Conservation (phyloP, 2,113 vertebrate genomes). For the Ranitomeya variabilis region DNA sequence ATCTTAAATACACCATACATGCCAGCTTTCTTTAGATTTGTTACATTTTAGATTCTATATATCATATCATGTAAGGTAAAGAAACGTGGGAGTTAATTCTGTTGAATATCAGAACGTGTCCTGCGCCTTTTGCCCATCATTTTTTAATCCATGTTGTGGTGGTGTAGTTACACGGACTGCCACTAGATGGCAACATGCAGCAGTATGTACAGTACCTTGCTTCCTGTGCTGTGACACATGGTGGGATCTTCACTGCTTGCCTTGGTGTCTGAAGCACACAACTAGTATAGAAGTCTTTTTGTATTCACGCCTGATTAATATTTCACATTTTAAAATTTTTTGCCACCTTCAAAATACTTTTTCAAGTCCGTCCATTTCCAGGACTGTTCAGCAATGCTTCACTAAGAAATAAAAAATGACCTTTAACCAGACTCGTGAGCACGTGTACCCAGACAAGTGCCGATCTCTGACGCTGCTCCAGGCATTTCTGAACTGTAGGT, state of each 20-base stretch:
- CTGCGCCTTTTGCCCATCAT: too few species aligned
- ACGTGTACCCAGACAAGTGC: too few species aligned
- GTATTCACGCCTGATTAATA: background rate
- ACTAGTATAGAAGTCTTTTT: background rate
- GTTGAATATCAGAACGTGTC: too few species aligned
- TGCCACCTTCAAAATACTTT: too few species aligned
- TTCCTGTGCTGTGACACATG: background rate
- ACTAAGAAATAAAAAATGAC: too few species aligned
- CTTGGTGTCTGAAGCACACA: background rate
- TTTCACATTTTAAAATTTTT: too few species aligned
- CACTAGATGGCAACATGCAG: constrained; percentile 41
- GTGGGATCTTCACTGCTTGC: background rate
- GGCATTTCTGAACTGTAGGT: too few species aligned
- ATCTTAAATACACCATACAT: background rate
- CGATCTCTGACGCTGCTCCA: too few species aligned
- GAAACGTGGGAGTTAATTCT: background rate
- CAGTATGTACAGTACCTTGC: background rate
- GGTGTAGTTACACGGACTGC: background rate
- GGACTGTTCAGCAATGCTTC: too few species aligned
- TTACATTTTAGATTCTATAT: background rate
- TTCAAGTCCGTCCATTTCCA: too few species aligned
- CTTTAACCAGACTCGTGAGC: too few species aligned
- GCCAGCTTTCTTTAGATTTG: too few species aligned
- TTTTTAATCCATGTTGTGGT: background rate
- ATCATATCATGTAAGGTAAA: background rate